Conservation (phyloP, 2,113 vertebrate species). For the Pimephales promelas region DNA sequence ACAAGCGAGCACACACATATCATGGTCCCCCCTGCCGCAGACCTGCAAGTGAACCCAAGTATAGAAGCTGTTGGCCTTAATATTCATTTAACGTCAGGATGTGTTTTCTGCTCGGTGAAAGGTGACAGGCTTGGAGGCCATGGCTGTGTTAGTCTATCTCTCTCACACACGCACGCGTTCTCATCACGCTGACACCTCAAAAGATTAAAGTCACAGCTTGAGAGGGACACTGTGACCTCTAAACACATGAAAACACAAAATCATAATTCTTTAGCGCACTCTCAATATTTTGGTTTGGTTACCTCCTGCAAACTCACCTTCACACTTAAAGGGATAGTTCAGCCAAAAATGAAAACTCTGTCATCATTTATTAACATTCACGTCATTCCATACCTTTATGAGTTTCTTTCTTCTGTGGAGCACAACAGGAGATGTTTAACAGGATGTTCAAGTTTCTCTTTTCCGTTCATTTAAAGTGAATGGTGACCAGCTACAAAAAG, state of each 20-base stretch:
- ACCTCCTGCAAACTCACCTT: constrained; percentile 21
- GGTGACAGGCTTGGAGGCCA: constrained; percentile 24
- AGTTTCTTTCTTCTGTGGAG: not conserved
- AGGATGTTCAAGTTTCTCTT: not conserved
- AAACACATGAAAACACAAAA: constrained; percentile 12
- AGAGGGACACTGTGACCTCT: constrained; percentile 34
- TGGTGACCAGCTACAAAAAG: not conserved
- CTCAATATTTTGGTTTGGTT: not conserved
- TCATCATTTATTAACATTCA: not conserved
- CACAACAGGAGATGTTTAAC: not conserved
- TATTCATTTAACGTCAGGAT: constrained; percentile 29
- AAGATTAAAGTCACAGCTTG: constrained; percentile 15
- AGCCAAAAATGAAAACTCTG: not conserved
- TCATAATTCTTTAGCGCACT: not conserved
- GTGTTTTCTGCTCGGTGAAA: constrained; percentile 24
- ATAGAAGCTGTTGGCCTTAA: constrained; percentile 30
- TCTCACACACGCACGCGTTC: not conserved
- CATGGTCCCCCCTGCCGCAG: not conserved
- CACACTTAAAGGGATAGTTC: not conserved
- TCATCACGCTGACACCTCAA: constrained; percentile 5
- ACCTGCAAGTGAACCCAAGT: constrained; percentile 15
- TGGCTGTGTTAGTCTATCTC: constrained; percentile 4
- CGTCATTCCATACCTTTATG: not conserved
- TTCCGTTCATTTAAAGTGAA: not conserved
- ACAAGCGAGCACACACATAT: not conserved